These are phyloP conservation scores for Phymanthus crucifer DNA, from an alignment of 92 coral and sea anemone genomes.

Conservation along the genomic window DNA sequence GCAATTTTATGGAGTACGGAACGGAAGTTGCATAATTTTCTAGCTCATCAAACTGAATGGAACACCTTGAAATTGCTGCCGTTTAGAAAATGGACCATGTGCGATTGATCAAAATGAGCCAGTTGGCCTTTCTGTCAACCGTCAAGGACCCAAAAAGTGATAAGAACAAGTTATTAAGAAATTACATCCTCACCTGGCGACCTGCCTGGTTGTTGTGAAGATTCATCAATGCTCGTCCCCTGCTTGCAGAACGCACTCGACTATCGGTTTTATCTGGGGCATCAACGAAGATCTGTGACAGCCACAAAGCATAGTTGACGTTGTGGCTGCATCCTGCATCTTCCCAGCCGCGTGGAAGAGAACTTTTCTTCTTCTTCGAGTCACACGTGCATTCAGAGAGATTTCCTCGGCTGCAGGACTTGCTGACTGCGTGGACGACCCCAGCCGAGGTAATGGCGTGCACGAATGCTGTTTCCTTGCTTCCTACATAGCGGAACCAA, in stretches of 20 bases:
- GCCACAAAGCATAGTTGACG: constrained; percentile 72
- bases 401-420: constrained; percentile 86
- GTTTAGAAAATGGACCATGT: not conserved
- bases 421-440: constrained; percentile 92
- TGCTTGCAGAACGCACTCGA: constrained; percentile 49
- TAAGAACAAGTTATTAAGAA: constrained; percentile 10
- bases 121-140: constrained; percentile 11
- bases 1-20: not conserved
- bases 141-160: not conserved
- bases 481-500: constrained; percentile 58
- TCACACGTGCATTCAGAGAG: constrained; percentile 84
- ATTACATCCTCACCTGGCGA: constrained; percentile 66
- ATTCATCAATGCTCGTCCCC: constrained; percentile 68
- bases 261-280: constrained; percentile 75
- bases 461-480: constrained; percentile 94
- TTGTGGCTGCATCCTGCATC: constrained; percentile 80
- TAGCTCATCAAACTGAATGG: not conserved
- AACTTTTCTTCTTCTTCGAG: constrained; percentile 32
- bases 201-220: constrained; percentile 93
- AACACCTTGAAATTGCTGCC: not conserved
- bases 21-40: not conserved
- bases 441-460: constrained; percentile 98
- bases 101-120: constrained; percentile 2
- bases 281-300: constrained; percentile 87
- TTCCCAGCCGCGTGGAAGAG: constrained; percentile 62